A percentile compares a stretch with the other conserved stretches of the same genome.
Conservation (phyloP, 2,888 invertebrate species). For the Polietes domitor region DNA sequence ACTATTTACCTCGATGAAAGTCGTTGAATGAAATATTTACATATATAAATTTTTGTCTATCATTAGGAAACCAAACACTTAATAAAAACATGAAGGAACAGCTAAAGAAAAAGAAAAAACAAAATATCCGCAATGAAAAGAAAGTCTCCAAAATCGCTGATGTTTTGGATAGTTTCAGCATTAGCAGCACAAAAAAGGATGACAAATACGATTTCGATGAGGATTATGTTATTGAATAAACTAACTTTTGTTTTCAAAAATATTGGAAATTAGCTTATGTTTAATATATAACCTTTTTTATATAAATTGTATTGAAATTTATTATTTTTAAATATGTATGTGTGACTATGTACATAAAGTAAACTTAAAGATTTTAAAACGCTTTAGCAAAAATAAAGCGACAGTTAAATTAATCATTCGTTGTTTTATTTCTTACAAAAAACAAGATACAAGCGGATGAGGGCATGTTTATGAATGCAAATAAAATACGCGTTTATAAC, state of each 20-base stretch:
- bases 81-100: constrained; percentile 83
- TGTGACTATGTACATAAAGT: not conserved
- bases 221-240: constrained; percentile 76
- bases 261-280: constrained; percentile 9
- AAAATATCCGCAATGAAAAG: constrained; percentile 83
- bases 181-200: constrained; percentile 68
- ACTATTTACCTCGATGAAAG: no score
- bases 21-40: not conserved
- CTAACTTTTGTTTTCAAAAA: not conserved
- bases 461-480: no score
- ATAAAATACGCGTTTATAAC: no score
- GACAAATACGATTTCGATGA: constrained; percentile 79
- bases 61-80: constrained; percentile 81
- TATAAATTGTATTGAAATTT: constrained; percentile 26
- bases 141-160: constrained; percentile 84
- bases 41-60: not conserved
- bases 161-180: constrained; percentile 83
- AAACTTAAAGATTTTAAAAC: not conserved
- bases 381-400: constrained; percentile 23
- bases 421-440: no score
- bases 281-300: not conserved
- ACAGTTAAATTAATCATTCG: not conserved
- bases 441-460: no score
- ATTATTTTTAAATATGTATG: constrained; percentile 9
- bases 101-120: constrained; percentile 83